Evolutionary conservation across 1,140 invertebrate species (phyloP), one percentile per base, ranked within the genome.

Genomic region (Zaprionus inermis): DNA sequence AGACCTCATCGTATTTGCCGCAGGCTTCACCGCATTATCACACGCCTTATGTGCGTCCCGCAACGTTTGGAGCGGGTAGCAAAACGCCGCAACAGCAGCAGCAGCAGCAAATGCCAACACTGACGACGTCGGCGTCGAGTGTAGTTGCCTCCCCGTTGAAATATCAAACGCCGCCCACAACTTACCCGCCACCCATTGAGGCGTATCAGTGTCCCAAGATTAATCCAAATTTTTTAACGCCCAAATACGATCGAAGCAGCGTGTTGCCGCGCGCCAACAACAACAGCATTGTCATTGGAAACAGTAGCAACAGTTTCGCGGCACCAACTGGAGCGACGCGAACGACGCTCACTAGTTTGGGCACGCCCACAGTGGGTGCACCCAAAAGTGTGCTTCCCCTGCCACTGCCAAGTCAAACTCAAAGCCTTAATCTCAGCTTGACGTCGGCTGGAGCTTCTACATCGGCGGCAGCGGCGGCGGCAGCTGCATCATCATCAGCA

Each of bases 121-220:
- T 54, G 4, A 14, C 78, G 18, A 59, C 71, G 12, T 11, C 56
- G 38, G 14, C 56, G 1, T 16, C 69, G 24, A 38, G 49, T 3
- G 30, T 32, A 5, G 49, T 63, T n/a, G 49, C 69, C 5, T 82
- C 91, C 0, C 90, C 91, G 10, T 34, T 91, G 1, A 92, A 91
- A 55, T 92, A 92, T 52, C 91, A 91, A 54, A 90, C 91, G 10
- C 77, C 91, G 22, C 89, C 91, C 41, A 91, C 89, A 10, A 92
- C 89, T 6, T 92, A 91, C 80, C 91, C 91, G 55, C 86, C 91
- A 4, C 91, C 90, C 56, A 92, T 92, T n/a, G 91, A 92, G 61
- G 91, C 90, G 22, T 92, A 91, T 72, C 91, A 92, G 16, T 92
- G 91, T 64, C 91, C 91, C 51, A 92, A 92, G 68, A 92, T 92